Evolutionary conservation across 2,888 invertebrate species (phyloP), one percentile per base, ranked within the genome.

Genomic region (Lasioglossum figueresi): DNA sequence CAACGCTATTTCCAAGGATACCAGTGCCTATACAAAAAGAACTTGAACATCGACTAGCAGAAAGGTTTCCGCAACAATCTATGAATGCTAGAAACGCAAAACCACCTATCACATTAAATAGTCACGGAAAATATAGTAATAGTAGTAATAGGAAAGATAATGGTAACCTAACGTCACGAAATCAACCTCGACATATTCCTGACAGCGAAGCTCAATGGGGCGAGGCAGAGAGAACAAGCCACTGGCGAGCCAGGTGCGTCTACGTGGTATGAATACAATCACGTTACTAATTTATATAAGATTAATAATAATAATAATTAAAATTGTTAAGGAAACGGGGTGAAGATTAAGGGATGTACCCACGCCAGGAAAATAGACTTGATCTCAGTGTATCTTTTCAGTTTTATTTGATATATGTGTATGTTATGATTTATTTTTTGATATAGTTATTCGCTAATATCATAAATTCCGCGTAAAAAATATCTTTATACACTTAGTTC

Each of bases 1-100:
- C 98, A 68, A 99, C 99, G 0, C 96, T 99, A 31, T 99, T 99
- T 95, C 99, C 99, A 0, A 96, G 99, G 90, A 99, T 99, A 95
- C 99, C 99, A 0, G 99, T 99, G 84, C 99, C 99, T 40, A 99
- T 99, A 92, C 97, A 98, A 95, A 99, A 99, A 95, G 98, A 97
- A 95, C 97, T 99, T 89, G 98, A 99, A 93, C 97, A 97, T 92
- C 97, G 97, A 95, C 94, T 97, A 86, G 94, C 95, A 19, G 96
- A 97, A 93, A 95, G 96, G 92, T 96, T 96, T 95, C 96, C 97
- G 88, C 95, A 96, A 91, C 95, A 95, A 86, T 95, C 96, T 88
- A 91, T 94, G 63, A 93, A 94, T 79, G 93, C 95, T 72, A 91
- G 94, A 66, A 94, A 94, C 75, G 94, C 94, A 14, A 95, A 95